phyloP scores from a whole-genome alignment of 2,888 invertebrate species.

The Cryptops parisi region DNA sequence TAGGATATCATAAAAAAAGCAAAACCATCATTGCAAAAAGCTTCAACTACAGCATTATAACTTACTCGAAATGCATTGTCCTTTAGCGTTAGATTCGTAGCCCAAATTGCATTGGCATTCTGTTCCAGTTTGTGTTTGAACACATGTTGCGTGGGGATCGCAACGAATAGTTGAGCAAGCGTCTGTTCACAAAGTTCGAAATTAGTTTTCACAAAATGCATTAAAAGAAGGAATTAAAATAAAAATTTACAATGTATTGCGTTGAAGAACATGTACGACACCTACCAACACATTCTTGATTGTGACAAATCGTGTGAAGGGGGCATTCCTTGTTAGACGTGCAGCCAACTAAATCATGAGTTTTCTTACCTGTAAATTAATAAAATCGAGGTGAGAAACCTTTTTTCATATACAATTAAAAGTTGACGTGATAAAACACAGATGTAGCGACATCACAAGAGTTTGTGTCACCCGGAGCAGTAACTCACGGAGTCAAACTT shows the following conservation, averaged over 20 bases:
- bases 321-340: conserved; percentile 1
- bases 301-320: conserved; percentile 2
- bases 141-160: conserved; percentile 70
- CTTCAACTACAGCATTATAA: neutral
- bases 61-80: conserved; percentile 69
- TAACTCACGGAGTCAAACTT: too few species aligned
- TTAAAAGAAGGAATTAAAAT: too few species aligned
- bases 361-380: neutral
- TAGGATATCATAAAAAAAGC: neutral
- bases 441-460: too few species aligned
- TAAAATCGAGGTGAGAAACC: neutral
- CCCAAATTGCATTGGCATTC: conserved; percentile 76
- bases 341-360: neutral
- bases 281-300: conserved; percentile 5
- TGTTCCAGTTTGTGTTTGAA: conserved; percentile 37
- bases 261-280: neutral
- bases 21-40: neutral
- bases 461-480: too few species aligned
- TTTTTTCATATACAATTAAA: neutral
- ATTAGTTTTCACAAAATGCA: too few species aligned
- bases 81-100: conserved; percentile 58
- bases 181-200: too few species aligned
- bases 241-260: too few species aligned
- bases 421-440: too few species aligned
- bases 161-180: conserved; percentile 65